phyloP scores from a whole-genome alignment of 2,797 vertebrate genomes.

The Lindbergichthys nudifrons region DNA sequence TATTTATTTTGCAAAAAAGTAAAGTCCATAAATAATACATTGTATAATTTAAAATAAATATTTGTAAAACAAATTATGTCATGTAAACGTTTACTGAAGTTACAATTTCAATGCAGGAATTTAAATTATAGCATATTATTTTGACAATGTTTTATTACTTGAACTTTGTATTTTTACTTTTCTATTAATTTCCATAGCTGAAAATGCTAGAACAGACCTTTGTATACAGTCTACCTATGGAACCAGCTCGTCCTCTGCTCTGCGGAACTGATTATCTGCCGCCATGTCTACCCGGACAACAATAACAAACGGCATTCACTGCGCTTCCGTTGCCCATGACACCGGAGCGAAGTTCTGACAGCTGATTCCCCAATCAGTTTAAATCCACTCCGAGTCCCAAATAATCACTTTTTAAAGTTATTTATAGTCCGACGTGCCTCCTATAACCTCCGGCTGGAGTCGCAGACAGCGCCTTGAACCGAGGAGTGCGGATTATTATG shows the following conservation, averaged over 20 bases:
- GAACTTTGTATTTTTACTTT: too few species aligned
- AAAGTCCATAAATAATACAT: too few species aligned
- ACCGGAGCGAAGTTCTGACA: slow-evolving; percentile 80
- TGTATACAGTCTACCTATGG: too few species aligned
- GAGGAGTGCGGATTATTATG: slow-evolving; percentile 67
- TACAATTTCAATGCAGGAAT: too few species aligned
- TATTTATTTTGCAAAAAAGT: too few species aligned
- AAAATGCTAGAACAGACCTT: background rate
- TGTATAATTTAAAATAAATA: too few species aligned
- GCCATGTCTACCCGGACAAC: slow-evolving; percentile 59
- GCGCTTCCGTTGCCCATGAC: slow-evolving; percentile 76
- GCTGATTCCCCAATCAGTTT: slow-evolving; percentile 63
- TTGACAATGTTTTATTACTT: too few species aligned
- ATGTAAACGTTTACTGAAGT: too few species aligned
- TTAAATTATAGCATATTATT: too few species aligned
- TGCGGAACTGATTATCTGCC: slow-evolving; percentile 62
- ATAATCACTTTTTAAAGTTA: background rate
- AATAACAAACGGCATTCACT: slow-evolving; percentile 44
- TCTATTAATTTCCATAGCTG: background rate
- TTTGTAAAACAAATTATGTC: too few species aligned
- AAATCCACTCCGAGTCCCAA: background rate
- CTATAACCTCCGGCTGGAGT: slow-evolving; percentile 9
- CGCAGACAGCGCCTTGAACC: slow-evolving; percentile 27
- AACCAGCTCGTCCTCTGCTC: too few species aligned
- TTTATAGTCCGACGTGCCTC: slow-evolving; percentile 20